A percentile compares a stretch with the other conserved stretches of the same genome.
Evolutionary conservation across 2,888 invertebrate genomes (phyloP).

Genomic region (Alloscopus bannaensis): DNA sequence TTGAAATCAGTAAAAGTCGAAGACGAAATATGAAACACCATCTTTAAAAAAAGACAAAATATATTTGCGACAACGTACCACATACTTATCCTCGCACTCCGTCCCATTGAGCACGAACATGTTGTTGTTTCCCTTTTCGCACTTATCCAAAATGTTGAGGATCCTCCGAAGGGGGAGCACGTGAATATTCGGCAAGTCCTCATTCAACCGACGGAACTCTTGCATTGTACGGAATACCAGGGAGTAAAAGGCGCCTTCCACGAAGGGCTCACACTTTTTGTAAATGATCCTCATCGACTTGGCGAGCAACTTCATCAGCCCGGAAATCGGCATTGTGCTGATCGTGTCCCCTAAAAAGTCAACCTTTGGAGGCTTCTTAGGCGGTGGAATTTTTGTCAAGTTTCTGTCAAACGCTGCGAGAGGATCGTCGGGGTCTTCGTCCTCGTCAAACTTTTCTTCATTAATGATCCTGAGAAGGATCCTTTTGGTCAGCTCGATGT

Average conservation of each 20-base stretch:
- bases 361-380: not conserved
- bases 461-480: conserved; percentile 40
- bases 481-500: conserved; percentile 24
- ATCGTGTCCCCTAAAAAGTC: conserved; percentile 11
- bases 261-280: conserved; percentile 48
- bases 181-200: conserved; percentile 38
- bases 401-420: not conserved
- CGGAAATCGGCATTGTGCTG: not conserved
- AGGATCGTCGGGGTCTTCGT: too few relatives aligned
- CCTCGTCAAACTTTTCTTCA: conserved; percentile 40
- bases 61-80: not conserved
- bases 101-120: conserved; percentile 37
- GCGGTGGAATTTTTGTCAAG: not conserved
- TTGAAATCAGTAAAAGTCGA: not conserved
- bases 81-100: conserved; percentile 29
- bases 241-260: conserved; percentile 54
- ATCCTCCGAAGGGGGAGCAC: conserved; percentile 20
- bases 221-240: conserved; percentile 59
- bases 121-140: conserved; percentile 2
- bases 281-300: conserved; percentile 54
- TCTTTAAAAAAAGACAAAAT: not conserved
- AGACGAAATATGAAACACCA: too few relatives aligned
- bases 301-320: conserved; percentile 49
- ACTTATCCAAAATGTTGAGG: conserved; percentile 34
- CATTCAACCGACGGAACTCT: conserved; percentile 17